phyloP scores from a whole-genome alignment of 2,113 vertebrate species.

The Campylomormyrus numenius region DNA sequence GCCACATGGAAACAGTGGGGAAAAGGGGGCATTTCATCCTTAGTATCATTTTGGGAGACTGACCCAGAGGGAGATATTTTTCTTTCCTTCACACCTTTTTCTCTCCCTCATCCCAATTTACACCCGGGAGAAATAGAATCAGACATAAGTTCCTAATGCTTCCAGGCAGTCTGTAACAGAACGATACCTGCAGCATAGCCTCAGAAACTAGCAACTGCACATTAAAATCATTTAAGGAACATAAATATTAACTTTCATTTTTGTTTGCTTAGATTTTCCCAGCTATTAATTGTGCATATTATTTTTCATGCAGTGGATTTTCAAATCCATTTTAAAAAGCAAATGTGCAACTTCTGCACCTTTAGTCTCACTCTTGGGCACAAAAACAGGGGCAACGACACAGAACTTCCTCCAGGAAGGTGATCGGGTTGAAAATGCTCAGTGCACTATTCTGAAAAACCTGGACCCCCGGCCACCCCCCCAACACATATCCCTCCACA shows the following conservation, averaged over 20 bases:
- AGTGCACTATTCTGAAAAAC: neutral
- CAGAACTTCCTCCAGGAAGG: neutral
- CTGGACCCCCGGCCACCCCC: too few species aligned
- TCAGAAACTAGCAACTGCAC: neutral
- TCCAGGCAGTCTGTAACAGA: neutral
- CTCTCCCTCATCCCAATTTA: slow-evolving; percentile 32
- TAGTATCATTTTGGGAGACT: slow-evolving; percentile 40
- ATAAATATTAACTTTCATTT: neutral
- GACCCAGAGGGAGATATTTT: slow-evolving; percentile 34
- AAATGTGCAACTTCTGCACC: neutral
- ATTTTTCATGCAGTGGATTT: neutral
- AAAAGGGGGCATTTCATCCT: slow-evolving; percentile 29
- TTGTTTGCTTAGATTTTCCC: slow-evolving; percentile 1
- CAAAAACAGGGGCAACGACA: neutral
- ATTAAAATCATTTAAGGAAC: neutral
- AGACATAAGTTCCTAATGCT: slow-evolving; percentile 25
- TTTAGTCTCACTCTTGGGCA: neutral
- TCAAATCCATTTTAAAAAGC: neutral
- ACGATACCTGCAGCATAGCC: neutral
- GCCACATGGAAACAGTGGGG: neutral
- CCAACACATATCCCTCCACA: too few species aligned
- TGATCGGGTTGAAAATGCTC: neutral
- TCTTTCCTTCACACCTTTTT: slow-evolving; percentile 26
- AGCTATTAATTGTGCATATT: neutral
- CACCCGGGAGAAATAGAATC: slow-evolving; percentile 19